These are phyloP conservation scores for Varanus komodoensis DNA, from an alignment of 2,113 vertebrate genomes.

Conservation along the genomic window DNA sequence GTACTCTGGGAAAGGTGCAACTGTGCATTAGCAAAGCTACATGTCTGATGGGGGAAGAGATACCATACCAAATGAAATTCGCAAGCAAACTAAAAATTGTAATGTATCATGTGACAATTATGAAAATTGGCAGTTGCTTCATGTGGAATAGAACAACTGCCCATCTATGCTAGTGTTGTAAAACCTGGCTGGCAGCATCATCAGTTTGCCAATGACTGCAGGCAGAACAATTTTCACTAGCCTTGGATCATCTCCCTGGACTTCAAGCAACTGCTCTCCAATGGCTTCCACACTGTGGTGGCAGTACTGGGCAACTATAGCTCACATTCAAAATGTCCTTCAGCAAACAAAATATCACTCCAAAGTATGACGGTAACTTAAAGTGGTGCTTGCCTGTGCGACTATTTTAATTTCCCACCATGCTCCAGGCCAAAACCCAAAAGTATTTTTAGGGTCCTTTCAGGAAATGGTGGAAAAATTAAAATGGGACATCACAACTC, in stretches of 20 bases:
- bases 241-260: not conserved
- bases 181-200: not conserved
- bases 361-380: not conserved
- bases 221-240: not conserved
- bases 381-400: not conserved
- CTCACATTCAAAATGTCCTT: not conserved
- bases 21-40: not conserved
- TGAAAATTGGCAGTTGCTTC: not conserved
- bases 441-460: not conserved
- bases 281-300: not conserved
- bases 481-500: not conserved
- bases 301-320: too few relatives aligned
- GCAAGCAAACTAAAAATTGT: not conserved
- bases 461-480: not conserved
- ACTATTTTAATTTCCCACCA: not conserved
- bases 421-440: not conserved
- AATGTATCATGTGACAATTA: not conserved
- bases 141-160: not conserved
- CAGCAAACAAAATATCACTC: not conserved
- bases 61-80: not conserved
- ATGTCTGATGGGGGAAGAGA: not conserved
- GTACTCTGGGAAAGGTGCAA: too few relatives aligned
- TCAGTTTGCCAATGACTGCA: not conserved
- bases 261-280: not conserved
- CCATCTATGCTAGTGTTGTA: not conserved